Conservation (phyloP, 2,797 vertebrate species). For the Danio albolineatus region DNA sequence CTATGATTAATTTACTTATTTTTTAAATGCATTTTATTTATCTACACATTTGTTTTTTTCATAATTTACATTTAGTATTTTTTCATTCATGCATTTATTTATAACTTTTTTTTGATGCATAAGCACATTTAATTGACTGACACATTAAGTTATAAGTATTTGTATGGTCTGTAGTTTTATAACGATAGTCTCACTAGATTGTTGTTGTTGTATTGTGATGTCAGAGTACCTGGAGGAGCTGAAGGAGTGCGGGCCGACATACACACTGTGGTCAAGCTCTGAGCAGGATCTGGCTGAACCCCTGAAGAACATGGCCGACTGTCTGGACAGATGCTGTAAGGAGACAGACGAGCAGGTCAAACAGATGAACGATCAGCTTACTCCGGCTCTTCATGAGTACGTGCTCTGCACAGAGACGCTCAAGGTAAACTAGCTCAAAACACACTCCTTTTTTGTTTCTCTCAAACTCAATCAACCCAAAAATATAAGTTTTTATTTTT, state of each 20-base stretch:
- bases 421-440: constrained; percentile 79
- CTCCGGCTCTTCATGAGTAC: constrained; percentile 91
- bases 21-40: no score
- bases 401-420: constrained; percentile 90
- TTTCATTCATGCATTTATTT: neutral
- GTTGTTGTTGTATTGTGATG: neutral
- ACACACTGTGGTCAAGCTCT: constrained; percentile 86
- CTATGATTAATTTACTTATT: no score
- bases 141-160: neutral
- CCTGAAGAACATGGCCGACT: constrained; percentile 82
- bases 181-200: neutral
- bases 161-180: no score
- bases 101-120: neutral
- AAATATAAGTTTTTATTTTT: no score
- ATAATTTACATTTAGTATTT: neutral
- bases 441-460: neutral
- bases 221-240: constrained; percentile 90
- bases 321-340: constrained; percentile 84
- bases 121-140: neutral
- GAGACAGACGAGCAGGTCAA: constrained; percentile 83
- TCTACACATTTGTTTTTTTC: no score
- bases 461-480: neutral
- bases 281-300: constrained; percentile 86
- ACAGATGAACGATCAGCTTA: constrained; percentile 81
- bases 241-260: constrained; percentile 86